Conservation (phyloP, 2,113 vertebrate genomes). For the Polypterus bichir region DNA sequence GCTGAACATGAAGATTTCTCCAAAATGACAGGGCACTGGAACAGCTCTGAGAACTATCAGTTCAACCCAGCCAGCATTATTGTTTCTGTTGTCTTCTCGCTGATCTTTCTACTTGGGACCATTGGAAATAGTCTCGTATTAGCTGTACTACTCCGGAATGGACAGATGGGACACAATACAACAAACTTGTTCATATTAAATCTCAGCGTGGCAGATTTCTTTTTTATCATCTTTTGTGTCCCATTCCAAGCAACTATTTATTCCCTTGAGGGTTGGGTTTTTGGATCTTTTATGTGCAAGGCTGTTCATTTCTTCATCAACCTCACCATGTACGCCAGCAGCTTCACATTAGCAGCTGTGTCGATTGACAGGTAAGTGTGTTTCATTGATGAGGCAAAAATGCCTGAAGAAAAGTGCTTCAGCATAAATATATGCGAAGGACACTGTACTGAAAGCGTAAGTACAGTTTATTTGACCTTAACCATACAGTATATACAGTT, state of each 20-base stretch:
- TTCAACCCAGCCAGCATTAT: slow-evolving; percentile 64
- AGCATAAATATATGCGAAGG: no score
- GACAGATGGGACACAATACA: slow-evolving; percentile 66
- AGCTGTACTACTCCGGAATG: slow-evolving; percentile 62
- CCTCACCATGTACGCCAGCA: slow-evolving; percentile 81
- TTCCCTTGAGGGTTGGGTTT: slow-evolving; percentile 73
- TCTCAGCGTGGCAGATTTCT: slow-evolving; percentile 76
- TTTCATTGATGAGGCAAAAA: neutral
- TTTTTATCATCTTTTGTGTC: slow-evolving; percentile 79
- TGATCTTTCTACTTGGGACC: slow-evolving; percentile 72
- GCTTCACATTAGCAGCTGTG: slow-evolving; percentile 70
- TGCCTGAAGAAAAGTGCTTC: no score
- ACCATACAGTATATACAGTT: no score
- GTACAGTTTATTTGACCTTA: no score
- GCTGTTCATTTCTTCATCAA: slow-evolving; percentile 79
- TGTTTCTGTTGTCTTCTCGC: slow-evolving; percentile 69
- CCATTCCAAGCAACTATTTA: slow-evolving; percentile 85
- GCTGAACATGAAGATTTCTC: slow-evolving; percentile 58
- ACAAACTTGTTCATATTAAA: slow-evolving; percentile 80
- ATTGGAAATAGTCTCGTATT: slow-evolving; percentile 72
- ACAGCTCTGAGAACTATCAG: slow-evolving; percentile 54
- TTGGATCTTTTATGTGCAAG: slow-evolving; percentile 77
- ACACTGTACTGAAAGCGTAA: no score
- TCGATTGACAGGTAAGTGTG: slow-evolving; percentile 65
- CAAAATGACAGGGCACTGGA: slow-evolving; percentile 40